phyloP scores from a whole-genome alignment of 2,888 invertebrate species.

The Anthophora plumipes region DNA sequence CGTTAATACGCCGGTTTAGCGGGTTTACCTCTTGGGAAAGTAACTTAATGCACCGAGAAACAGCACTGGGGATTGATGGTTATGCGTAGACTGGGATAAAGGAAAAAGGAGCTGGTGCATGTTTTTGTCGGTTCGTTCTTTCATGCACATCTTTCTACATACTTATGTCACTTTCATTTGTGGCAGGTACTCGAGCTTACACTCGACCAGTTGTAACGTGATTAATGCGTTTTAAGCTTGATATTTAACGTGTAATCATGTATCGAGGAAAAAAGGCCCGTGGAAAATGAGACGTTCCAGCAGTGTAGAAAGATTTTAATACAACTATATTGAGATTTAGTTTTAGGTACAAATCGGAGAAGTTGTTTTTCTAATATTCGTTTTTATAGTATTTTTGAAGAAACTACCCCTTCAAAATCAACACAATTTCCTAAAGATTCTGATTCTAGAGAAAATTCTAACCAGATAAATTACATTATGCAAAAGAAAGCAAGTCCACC shows the following conservation, averaged over 20 bases:
- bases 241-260: background rate
- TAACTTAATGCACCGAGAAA: constrained; percentile 1
- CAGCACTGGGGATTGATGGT: background rate
- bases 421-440: background rate
- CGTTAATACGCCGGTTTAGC: constrained; percentile 7
- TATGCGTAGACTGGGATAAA: background rate
- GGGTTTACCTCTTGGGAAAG: background rate
- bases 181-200: too few relatives aligned
- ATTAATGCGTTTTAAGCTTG: background rate
- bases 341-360: too few relatives aligned
- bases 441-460: too few relatives aligned
- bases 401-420: too few relatives aligned
- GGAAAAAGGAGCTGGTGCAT: background rate
- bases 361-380: too few relatives aligned
- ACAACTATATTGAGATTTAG: too few relatives aligned
- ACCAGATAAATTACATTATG: too few relatives aligned
- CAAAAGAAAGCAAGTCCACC: too few relatives aligned
- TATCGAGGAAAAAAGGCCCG: background rate
- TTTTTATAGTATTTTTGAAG: too few relatives aligned
- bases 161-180: background rate
- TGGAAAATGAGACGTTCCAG: too few relatives aligned
- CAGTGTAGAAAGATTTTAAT: too few relatives aligned
- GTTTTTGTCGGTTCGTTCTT: background rate
- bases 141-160: constrained; percentile 1
- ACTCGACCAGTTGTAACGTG: background rate